Percentiles rank a stretch among this genome's conserved stretches.
These are phyloP conservation scores for Galagoides demidoff DNA, from an alignment of 2,797 vertebrate genomes.

Conservation along the genomic window DNA sequence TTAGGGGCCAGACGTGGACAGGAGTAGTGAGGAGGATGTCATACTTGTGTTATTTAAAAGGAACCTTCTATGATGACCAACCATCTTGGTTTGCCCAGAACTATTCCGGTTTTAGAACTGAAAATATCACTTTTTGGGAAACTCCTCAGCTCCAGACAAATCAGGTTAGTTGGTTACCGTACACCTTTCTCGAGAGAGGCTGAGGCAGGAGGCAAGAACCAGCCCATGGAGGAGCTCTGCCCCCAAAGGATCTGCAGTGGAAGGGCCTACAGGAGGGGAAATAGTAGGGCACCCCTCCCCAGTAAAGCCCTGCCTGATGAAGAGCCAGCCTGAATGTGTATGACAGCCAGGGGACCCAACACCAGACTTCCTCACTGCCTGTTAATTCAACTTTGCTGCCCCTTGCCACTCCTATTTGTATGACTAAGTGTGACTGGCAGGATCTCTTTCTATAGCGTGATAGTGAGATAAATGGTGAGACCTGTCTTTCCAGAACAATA, in stretches of 20 bases:
- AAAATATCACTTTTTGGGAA: background rate
- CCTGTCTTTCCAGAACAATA: too few relatives aligned
- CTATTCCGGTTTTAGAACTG: background rate
- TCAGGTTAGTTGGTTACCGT: background rate
- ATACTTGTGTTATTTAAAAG: background rate
- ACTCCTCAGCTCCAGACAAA: background rate
- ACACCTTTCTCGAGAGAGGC: background rate
- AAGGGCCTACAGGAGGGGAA: background rate
- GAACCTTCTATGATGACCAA: background rate
- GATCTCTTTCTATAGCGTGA: background rate
- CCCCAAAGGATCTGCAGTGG: background rate
- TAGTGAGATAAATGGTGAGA: background rate
- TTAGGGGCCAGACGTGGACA: background rate
- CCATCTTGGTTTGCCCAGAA: background rate
- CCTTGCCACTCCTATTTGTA: background rate
- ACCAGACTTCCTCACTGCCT: background rate
- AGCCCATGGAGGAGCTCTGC: background rate
- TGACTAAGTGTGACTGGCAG: background rate
- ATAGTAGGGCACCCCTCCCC: fast-evolving
- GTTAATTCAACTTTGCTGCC: background rate
- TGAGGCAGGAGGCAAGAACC: background rate
- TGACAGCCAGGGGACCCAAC: background rate
- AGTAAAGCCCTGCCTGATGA: background rate
- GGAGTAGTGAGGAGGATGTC: background rate
- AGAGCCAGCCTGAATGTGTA: background rate